Conservation (phyloP, 2,113 vertebrate genomes). For the Cyrtonyx montezumae region DNA sequence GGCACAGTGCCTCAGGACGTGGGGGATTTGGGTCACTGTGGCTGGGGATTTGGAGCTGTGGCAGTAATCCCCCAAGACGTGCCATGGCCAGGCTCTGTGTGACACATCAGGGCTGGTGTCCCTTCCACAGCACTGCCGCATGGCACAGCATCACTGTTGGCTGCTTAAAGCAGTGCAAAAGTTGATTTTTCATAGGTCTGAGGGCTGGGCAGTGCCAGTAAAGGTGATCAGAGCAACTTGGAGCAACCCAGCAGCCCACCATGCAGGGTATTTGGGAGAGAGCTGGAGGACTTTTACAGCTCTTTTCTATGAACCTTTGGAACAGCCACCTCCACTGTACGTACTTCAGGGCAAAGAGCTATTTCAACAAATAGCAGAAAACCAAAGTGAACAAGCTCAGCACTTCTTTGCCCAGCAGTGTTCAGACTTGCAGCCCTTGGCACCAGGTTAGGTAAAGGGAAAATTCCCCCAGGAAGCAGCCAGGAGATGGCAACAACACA, state of each 20-base stretch:
- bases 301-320: not conserved
- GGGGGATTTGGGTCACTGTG: conserved; percentile 9
- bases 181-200: not conserved
- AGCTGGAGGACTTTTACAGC: not conserved
- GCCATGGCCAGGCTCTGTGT: not conserved
- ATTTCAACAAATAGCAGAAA: not conserved
- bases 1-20: not conserved
- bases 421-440: not conserved
- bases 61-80: not conserved
- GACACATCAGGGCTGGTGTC: fast-evolving
- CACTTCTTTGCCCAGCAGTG: not conserved
- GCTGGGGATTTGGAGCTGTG: conserved; percentile 23
- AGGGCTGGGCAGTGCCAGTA: fast-evolving
- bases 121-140: not conserved
- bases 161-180: not conserved
- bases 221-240: fast-evolving
- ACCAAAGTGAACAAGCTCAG: conserved; percentile 1
- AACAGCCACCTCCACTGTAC: fast-evolving
- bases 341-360: not conserved
- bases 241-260: too few relatives aligned
- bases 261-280: not conserved
- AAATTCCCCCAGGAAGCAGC: not conserved
- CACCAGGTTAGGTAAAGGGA: not conserved
- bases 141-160: not conserved
- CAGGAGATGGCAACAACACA: too few relatives aligned